Evolutionary conservation across 92 coral and sea anemone genomes (phyloP).

Genomic region (Siderastrea radians): DNA sequence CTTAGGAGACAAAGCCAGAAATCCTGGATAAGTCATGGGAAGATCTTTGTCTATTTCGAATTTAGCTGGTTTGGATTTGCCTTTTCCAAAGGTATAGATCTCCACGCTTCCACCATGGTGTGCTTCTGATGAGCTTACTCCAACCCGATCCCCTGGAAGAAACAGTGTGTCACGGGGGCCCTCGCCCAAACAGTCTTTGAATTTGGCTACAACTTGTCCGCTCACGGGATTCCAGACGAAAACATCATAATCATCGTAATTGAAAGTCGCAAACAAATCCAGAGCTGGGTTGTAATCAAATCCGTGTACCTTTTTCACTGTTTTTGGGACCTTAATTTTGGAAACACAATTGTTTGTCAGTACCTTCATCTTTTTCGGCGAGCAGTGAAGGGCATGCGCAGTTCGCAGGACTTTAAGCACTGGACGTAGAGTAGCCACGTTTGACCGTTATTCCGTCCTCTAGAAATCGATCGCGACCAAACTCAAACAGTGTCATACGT

Average conservation of each 20-base stretch:
- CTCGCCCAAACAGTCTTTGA: conserved; percentile 13
- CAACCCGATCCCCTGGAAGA: conserved; percentile 37
- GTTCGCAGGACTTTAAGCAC: background rate
- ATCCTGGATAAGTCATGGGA: conserved; percentile 36
- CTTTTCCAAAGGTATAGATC: conserved; percentile 17
- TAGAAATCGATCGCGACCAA: too few species aligned
- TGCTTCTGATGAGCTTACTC: conserved; percentile 30
- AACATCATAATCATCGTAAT: conserved; percentile 1
- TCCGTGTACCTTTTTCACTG: background rate
- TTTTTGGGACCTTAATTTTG: conserved; percentile 21
- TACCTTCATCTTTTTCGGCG: conserved; percentile 11
- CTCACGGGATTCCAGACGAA: conserved; percentile 54
- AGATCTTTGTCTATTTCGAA: conserved; percentile 6
- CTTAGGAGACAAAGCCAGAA: conserved; percentile 33
- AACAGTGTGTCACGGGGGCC: conserved; percentile 19
- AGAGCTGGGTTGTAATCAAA: conserved; percentile 55
- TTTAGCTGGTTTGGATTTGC: background rate
- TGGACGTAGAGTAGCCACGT: background rate
- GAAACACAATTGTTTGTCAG: conserved; percentile 45
- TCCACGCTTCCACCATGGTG: conserved; percentile 30
- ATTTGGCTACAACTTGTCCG: conserved; percentile 25
- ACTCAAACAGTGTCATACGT: too few species aligned
- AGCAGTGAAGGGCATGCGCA: background rate
- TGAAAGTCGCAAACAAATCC: conserved; percentile 49
- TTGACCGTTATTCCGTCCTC: too few species aligned